These are phyloP conservation scores for Syngnathoides biaculeatus DNA, from an alignment of 2,113 vertebrate species.

Conservation along the genomic window DNA sequence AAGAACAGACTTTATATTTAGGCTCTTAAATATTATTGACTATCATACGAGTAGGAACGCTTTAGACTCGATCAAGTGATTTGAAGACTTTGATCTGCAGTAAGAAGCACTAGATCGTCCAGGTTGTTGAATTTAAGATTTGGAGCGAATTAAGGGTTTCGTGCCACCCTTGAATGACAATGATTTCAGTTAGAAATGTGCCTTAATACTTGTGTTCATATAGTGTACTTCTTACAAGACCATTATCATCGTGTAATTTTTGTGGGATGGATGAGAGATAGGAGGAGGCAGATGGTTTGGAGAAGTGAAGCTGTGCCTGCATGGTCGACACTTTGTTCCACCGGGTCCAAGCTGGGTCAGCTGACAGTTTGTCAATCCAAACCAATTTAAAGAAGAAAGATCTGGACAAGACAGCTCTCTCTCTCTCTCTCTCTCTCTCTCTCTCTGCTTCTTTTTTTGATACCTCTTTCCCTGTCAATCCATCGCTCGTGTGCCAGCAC, in stretches of 20 bases:
- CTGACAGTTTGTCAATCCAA: conserved; percentile 66
- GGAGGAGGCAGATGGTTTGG: conserved; percentile 24
- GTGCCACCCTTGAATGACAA: neutral
- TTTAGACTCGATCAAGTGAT: too few relatives aligned
- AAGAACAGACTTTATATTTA: too few relatives aligned
- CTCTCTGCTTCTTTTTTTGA: conserved; percentile 49
- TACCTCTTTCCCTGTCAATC: conserved; percentile 62
- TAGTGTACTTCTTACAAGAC: too few relatives aligned
- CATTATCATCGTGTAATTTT: neutral
- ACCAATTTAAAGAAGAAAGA: conserved; percentile 41
- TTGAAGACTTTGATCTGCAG: too few relatives aligned
- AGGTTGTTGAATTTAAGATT: neutral
- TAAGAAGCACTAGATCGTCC: neutral
- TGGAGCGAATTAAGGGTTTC: too few relatives aligned
- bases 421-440: conserved; percentile 71
- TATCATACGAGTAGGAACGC: too few relatives aligned
- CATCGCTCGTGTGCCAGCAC: conserved; percentile 61
- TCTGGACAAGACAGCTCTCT: conserved; percentile 72
- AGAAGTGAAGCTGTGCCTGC: conserved; percentile 67
- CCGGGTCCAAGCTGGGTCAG: conserved; percentile 42
- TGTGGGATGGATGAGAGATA: neutral
- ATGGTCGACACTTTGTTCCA: conserved; percentile 54
- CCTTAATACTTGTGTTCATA: neutral
- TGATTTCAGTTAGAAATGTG: neutral
- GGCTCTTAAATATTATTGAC: too few relatives aligned